Conservation (phyloP, 2,113 vertebrate species). For the Charadrius vociferus region DNA sequence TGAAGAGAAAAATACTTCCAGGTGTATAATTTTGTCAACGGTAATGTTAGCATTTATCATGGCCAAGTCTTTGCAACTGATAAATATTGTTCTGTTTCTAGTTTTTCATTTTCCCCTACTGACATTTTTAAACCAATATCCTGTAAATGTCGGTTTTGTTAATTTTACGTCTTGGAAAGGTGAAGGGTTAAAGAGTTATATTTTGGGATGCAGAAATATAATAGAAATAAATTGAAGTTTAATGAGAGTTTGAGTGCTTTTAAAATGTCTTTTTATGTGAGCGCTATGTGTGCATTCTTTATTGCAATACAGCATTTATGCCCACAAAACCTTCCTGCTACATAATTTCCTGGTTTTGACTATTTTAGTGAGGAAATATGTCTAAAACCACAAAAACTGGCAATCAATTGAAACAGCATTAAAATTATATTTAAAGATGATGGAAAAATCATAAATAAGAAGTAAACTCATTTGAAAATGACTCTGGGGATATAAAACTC, state of each 20-base stretch:
- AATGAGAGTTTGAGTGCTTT: not conserved
- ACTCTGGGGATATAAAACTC: not conserved
- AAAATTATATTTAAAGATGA: not conserved
- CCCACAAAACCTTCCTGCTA: not conserved
- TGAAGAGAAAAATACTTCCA: constrained; percentile 16
- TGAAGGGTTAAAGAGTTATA: not conserved
- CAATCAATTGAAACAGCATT: not conserved
- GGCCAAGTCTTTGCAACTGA: not conserved
- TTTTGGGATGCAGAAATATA: not conserved
- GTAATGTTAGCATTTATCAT: constrained; percentile 20
- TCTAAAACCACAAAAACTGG: not conserved
- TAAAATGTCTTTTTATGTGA: not conserved
- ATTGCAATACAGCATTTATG: not conserved
- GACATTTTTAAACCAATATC: constrained; percentile 36
- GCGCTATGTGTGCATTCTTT: not conserved
- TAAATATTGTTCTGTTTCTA: constrained; percentile 7
- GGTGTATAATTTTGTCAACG: constrained; percentile 30
- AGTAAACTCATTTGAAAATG: not conserved
- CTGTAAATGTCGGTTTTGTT: constrained; percentile 39
- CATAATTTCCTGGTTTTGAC: not conserved
- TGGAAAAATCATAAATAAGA: not conserved
- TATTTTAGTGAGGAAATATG: not conserved
- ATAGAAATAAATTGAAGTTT: not conserved
- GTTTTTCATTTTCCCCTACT: not conserved
- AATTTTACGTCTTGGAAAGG: constrained; percentile 34